Percentiles rank a stretch among this genome's conserved stretches.
Conservation (phyloP, 2,888 invertebrate genomes). For the Imbricaverruca yamaguchii region DNA sequence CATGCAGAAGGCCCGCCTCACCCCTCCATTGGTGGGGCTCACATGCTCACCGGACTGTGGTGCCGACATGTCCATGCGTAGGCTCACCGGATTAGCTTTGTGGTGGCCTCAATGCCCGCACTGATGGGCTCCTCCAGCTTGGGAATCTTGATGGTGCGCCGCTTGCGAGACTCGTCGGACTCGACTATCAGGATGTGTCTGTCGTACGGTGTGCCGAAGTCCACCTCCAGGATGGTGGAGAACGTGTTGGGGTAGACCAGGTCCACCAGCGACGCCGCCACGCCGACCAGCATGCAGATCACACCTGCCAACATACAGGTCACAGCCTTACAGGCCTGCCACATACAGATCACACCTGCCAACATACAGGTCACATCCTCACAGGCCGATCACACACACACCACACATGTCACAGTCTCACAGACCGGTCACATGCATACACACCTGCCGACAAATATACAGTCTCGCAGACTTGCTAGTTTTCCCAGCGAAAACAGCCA, state of each 20-base stretch:
- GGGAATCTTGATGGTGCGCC: constrained; percentile 51
- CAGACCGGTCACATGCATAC: no score
- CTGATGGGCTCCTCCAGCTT: constrained; percentile 52
- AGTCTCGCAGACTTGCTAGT: no score
- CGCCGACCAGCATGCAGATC: constrained; percentile 66
- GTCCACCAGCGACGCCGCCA: constrained; percentile 72
- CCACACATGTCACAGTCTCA: no score
- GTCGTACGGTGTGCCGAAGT: constrained; percentile 90
- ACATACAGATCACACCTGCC: constrained; percentile 44
- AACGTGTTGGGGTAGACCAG: constrained; percentile 83
- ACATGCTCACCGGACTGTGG: no score
- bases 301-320: constrained; percentile 51
- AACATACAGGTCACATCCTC: constrained; percentile 12
- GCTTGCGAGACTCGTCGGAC: constrained; percentile 56
- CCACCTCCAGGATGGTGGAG: constrained; percentile 82
- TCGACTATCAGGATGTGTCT: constrained; percentile 69
- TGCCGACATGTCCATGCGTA: constrained; percentile 44
- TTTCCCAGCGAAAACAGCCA: no score
- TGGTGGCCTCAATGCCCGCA: constrained; percentile 48
- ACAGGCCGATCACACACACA: no score
- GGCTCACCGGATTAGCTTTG: constrained; percentile 57
- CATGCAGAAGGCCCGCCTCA: no score
- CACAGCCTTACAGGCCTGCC: not conserved
- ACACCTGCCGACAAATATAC: no score
- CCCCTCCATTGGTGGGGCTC: no score